Base-by-base conservation (phyloP, 2,888 invertebrate species). In the Tinea pellionella region DNA sequence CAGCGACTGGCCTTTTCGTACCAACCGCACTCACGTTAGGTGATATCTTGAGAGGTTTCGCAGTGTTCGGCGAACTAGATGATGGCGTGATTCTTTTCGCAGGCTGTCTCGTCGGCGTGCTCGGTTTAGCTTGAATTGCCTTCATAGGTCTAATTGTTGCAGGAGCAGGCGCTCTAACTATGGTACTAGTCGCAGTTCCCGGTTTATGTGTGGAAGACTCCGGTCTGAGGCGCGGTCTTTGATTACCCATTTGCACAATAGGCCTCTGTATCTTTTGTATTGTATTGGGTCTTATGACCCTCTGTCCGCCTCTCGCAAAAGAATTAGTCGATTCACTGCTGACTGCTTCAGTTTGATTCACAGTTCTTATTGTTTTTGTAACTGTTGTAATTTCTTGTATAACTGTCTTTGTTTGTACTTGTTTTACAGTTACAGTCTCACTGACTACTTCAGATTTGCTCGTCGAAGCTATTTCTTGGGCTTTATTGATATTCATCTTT, bases 331-430 rank as follows among this genome's bases (percentile, higher is more conserved):
- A 47, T 4, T 13, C 15, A 0, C 24, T 43, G 9, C 29, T 73
- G 30, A 78, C 67, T 69, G 80, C 77, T 68, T 84, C 79, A 29
- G 76, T 77, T 67, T 84, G 80, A 64, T 84, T 86, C 0, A 86
- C 77, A 16, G 83, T 85, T 67, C 84, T 77, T 63, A 87, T 79
- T 8, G 86, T 87, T 75, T 85, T 85, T 8, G 87, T 87, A 1
- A 87, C 85, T 30, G 87, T 87, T 58, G 86, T 87, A 37, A 87
- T 78, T 73, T 87, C 87, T 73, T 87, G 75, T 63, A 86, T 80
- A 13, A 86, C 74, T 32, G 86, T 87, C 66, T 86, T 71, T 0
- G 83, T 78, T 70, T 85, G 78, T 70, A 78, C 75, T 2, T 80
- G 83, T 73, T 85, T 83, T 0, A 87, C 80, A 41, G 80, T 78